A percentile compares a stretch with the other conserved stretches of the same genome.
These are phyloP conservation scores for Morinoia aosen DNA, from an alignment of 2,888 invertebrate genomes.

Conservation along the genomic window DNA sequence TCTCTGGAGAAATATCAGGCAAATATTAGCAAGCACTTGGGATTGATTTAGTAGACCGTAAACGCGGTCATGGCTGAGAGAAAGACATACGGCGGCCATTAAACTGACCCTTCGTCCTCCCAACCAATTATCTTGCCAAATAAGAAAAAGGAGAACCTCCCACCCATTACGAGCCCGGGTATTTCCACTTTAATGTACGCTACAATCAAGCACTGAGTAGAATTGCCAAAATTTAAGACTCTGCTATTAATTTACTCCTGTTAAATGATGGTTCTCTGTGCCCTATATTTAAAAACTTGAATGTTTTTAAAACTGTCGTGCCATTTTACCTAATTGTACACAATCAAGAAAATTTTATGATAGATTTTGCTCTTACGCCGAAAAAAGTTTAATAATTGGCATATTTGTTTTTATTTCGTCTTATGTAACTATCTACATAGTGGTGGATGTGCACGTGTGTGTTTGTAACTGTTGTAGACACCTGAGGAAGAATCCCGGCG, in stretches of 20 bases:
- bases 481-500: too few species aligned
- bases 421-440: too few species aligned
- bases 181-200: background rate
- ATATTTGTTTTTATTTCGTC: too few species aligned
- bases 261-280: background rate
- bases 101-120: background rate
- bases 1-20: background rate
- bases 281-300: background rate
- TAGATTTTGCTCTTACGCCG: too few species aligned
- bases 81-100: background rate
- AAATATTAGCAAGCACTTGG: background rate
- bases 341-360: too few species aligned
- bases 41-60: background rate
- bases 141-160: background rate
- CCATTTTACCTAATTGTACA: too few species aligned
- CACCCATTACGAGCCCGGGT: background rate
- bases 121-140: background rate
- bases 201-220: background rate
- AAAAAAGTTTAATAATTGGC: too few species aligned
- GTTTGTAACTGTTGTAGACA: too few species aligned
- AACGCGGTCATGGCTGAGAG: slow-evolving; percentile 1
- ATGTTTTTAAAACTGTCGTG: too few species aligned
- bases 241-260: background rate
- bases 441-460: too few species aligned
- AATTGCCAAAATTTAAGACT: background rate